phyloP scores from a whole-genome alignment of 2,888 invertebrate species.

The Macaria notata region DNA sequence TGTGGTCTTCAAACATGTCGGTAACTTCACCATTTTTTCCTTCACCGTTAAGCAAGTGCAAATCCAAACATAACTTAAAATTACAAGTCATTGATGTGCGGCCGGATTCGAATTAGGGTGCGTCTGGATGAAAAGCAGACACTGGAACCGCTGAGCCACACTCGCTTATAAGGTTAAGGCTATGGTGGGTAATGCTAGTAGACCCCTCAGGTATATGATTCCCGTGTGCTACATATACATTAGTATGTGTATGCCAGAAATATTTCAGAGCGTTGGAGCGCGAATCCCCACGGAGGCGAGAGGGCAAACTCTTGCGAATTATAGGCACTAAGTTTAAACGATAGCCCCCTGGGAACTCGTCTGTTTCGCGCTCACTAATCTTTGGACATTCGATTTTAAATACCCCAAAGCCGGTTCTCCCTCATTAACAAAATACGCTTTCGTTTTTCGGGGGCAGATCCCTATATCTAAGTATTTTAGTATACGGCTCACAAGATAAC shows the following conservation, averaged over 20 bases:
- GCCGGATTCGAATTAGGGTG: too few relatives aligned
- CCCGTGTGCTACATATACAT: neutral
- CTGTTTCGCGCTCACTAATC: constrained; percentile 60
- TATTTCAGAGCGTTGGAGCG: constrained; percentile 63
- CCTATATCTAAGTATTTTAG: neutral
- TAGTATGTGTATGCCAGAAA: constrained; percentile 46
- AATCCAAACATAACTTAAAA: too few relatives aligned
- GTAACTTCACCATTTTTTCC: too few relatives aligned
- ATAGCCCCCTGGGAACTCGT: constrained; percentile 62
- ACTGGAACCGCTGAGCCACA: too few relatives aligned
- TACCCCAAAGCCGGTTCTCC: constrained; percentile 12
- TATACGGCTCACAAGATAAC: constrained; percentile 49
- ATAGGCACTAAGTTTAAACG: constrained; percentile 77
- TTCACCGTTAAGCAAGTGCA: too few relatives aligned
- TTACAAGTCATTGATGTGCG: too few relatives aligned
- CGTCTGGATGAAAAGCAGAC: too few relatives aligned
- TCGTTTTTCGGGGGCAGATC: constrained; percentile 27
- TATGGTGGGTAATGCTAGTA: too few relatives aligned
- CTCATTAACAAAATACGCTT: constrained; percentile 17
- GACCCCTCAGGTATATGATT: too few relatives aligned
- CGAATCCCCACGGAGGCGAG: constrained; percentile 60
- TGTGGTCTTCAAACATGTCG: too few relatives aligned
- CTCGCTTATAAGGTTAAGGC: too few relatives aligned
- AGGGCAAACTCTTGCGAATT: constrained; percentile 76
- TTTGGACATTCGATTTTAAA: constrained; percentile 26